Base-by-base conservation (phyloP, 2,797 vertebrate species). In the Naso thynnoides region DNA sequence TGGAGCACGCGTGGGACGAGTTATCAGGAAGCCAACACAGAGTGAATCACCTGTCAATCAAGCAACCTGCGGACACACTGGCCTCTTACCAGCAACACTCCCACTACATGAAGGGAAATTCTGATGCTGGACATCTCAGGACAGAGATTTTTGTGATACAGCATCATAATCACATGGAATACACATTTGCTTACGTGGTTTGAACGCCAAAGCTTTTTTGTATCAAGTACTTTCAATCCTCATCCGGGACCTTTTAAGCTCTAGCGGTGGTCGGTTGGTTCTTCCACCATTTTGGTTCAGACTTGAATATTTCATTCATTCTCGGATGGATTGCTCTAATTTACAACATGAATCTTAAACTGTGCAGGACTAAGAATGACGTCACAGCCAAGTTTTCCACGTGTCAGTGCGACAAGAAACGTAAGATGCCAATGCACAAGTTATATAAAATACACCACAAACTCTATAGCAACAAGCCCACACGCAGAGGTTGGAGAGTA, bases 11-110 rank as follows among this genome's bases (percentile, higher is more conserved):
- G 39, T 57, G 45, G 58, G 57, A 13, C 33, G 13, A n/a, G 19
- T 5, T 8, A 15, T n/a, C 5, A 24, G 18, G 26, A n/a, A 65
- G 47, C 4, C 23, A 19, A 31, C 50, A 21, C 16, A 54, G 52
- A 24, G 23, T 63, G 73, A 76, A 45, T 63, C 73, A 57, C 59
- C 45, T 76, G 52, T 44, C 65, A 36, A 3, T 26, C 18, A 33
- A n/a, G 1, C 9, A 26, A 3, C 23, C 6, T 13, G 31, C 5
- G 10, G 29, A 33, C 19, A 21, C 10, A 41, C 39, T 2, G 1
- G 1, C 1, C 39, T 6, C 21, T 42, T 36, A 70, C 19, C 48
- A 26, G 24, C 23, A 16, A 49, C n/a, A 42, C 36, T 65, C 61
- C 26, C 23, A n/a, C 29, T 52, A 54, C 49, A 54, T 6, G 18